These are phyloP conservation scores for Oreochromis niloticus DNA, from an alignment of 2,113 vertebrate species.

Conservation along the genomic window DNA sequence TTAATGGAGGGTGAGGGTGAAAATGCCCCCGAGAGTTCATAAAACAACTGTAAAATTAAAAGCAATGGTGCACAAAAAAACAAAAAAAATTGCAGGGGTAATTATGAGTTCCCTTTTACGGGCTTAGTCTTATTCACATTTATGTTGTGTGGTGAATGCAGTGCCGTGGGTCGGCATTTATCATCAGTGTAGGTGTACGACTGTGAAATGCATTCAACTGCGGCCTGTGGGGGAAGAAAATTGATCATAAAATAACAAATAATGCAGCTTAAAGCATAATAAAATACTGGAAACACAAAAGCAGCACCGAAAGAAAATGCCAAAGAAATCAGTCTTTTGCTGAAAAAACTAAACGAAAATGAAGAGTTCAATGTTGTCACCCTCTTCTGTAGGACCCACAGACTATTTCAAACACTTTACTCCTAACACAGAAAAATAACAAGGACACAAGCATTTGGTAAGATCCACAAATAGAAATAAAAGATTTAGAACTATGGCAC, in stretches of 20 bases:
- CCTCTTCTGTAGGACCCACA: background rate
- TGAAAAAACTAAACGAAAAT: background rate
- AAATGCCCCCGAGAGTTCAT: background rate
- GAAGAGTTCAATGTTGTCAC: background rate
- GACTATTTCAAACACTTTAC: background rate
- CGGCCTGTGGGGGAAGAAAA: background rate
- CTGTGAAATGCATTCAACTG: background rate
- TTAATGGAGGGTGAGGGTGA: background rate
- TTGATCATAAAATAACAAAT: background rate
- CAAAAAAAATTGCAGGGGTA: background rate
- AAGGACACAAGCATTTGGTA: background rate
- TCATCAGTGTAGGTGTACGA: background rate
- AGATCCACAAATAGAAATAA: background rate
- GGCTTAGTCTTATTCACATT: background rate
- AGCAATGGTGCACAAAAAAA: background rate
- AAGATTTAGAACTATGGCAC: background rate
- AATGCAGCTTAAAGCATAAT: background rate
- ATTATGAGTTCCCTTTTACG: background rate
- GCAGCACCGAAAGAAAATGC: background rate
- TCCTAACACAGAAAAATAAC: background rate
- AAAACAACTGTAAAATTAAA: constrained; percentile 71
- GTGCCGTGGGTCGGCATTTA: background rate
- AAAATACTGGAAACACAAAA: background rate
- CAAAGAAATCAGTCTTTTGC: background rate
- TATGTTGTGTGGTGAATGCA: background rate